phyloP scores from a whole-genome alignment of 2,797 vertebrate genomes.

The Channa striata region DNA sequence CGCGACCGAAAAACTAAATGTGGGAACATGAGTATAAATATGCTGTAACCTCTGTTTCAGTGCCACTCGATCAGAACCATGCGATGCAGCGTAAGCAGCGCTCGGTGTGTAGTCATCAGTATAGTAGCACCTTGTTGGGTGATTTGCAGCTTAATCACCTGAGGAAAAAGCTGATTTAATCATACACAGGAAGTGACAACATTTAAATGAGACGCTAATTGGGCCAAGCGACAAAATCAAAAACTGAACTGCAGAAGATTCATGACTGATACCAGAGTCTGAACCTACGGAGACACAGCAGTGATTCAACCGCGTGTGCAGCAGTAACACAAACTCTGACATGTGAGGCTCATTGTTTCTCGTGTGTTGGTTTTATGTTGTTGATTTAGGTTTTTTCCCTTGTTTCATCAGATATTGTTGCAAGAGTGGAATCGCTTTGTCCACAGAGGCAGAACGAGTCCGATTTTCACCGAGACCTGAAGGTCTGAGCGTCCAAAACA shows the following conservation, averaged over 20 bases:
- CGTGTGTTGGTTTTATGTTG: slow-evolving; percentile 8
- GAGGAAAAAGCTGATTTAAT: slow-evolving; percentile 34
- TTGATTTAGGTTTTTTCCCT: background rate
- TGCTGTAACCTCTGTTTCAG: slow-evolving; percentile 32
- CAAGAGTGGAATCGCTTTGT: background rate
- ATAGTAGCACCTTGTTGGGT: slow-evolving; percentile 61
- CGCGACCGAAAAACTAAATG: background rate
- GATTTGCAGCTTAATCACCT: slow-evolving; percentile 40
- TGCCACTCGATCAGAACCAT: slow-evolving; percentile 17
- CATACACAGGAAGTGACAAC: slow-evolving; percentile 7
- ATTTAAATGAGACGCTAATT: background rate
- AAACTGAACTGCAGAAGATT: background rate
- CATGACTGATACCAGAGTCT: slow-evolving; percentile 19
- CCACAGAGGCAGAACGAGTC: background rate
- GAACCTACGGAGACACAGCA: background rate
- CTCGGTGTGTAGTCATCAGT: slow-evolving; percentile 17
- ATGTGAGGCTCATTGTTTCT: slow-evolving; percentile 36
- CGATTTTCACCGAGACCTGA: background rate
- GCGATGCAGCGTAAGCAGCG: slow-evolving; percentile 7
- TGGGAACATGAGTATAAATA: background rate
- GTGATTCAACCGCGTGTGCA: slow-evolving; percentile 12
- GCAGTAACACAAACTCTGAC: slow-evolving; percentile 12
- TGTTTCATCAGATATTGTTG: too few relatives aligned
- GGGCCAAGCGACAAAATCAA: too few relatives aligned
- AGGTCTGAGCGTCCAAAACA: background rate